Evolutionary conservation across 2,113 vertebrate genomes (phyloP).

Genomic region (Lamprotornis superbus): DNA sequence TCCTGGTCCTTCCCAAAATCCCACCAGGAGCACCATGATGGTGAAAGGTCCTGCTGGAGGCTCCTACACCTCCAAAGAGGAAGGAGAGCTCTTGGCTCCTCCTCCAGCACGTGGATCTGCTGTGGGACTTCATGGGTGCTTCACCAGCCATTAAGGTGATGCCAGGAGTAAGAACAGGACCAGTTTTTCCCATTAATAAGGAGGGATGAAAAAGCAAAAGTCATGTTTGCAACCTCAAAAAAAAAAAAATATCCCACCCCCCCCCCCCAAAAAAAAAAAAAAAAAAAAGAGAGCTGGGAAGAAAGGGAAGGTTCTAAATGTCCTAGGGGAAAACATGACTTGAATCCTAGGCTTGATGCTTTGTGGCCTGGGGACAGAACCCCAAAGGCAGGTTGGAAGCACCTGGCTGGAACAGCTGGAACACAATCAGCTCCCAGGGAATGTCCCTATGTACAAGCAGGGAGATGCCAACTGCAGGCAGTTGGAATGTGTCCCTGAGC

Average conservation of each 20-base stretch:
- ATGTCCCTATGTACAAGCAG: accelerated
- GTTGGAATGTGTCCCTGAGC: background rate
- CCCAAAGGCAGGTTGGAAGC: background rate
- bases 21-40: accelerated
- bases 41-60: background rate
- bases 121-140: too few relatives aligned
- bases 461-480: background rate
- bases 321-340: background rate
- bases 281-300: background rate
- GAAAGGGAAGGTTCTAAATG: background rate
- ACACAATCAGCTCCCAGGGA: background rate
- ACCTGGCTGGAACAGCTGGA: background rate
- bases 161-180: background rate
- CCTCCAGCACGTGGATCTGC: background rate
- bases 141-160: background rate
- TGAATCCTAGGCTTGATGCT: background rate
- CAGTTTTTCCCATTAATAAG: background rate
- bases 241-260: background rate
- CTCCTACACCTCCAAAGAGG: background rate
- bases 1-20: background rate
- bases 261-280: background rate
- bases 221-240: accelerated
- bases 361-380: background rate
- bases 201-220: background rate
- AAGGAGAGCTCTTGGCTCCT: background rate